Conservation (phyloP, 2,888 invertebrate species). For the Autographa pulchrina region DNA sequence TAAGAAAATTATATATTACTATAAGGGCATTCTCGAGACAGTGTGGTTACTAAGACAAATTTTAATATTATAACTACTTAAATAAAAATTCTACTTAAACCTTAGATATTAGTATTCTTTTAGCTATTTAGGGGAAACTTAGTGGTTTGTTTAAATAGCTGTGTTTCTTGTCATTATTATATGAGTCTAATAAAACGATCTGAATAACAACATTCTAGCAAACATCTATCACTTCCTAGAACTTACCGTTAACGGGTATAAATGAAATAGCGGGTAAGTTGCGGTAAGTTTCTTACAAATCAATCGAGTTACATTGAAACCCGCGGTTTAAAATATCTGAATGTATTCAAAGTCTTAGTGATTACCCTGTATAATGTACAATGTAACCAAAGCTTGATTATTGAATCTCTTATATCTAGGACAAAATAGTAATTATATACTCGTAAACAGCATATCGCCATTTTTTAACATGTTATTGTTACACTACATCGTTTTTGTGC, state of each 20-base stretch:
- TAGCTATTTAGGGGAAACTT: neutral
- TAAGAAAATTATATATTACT: slow-evolving; percentile 43
- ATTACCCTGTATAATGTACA: slow-evolving; percentile 47
- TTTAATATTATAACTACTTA: neutral
- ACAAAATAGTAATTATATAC: slow-evolving; percentile 60
- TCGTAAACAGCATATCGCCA: slow-evolving; percentile 72
- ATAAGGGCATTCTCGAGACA: slow-evolving; percentile 38
- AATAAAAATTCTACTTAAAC: neutral
- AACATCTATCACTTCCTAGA: neutral
- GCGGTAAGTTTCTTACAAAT: neutral
- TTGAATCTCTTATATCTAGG: slow-evolving; percentile 56
- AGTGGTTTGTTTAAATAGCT: neutral
- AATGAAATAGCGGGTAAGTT: neutral
- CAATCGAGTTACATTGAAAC: neutral
- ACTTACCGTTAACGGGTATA: neutral
- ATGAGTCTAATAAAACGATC: neutral
- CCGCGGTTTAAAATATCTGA: neutral
- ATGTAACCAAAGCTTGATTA: slow-evolving; percentile 63
- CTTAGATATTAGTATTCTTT: neutral
- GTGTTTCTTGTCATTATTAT: neutral
- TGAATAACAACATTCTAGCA: neutral
- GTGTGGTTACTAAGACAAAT: slow-evolving; percentile 48
- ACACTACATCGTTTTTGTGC: slow-evolving; percentile 31
- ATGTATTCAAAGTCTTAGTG: slow-evolving; percentile 36
- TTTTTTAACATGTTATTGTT: slow-evolving; percentile 30